These are phyloP conservation scores for Gracilinanus agilis DNA, from an alignment of 2,113 vertebrate genomes.

Conservation along the genomic window DNA sequence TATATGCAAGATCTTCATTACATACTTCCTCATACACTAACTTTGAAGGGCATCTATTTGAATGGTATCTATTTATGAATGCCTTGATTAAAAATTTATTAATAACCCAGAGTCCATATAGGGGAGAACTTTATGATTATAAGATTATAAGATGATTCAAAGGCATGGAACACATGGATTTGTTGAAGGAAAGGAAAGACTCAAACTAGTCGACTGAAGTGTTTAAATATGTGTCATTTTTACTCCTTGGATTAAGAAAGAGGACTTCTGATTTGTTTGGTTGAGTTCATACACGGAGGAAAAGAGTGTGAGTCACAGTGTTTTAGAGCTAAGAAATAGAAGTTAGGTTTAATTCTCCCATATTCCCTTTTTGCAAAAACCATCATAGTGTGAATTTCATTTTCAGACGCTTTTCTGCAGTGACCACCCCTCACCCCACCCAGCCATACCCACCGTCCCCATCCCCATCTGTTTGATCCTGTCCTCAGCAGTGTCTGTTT, in stretches of 20 bases:
- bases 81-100: not conserved
- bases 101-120: not conserved
- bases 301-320: not conserved
- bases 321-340: constrained; percentile 45
- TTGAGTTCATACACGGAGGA: not conserved
- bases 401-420: constrained; percentile 80
- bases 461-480: not conserved
- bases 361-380: constrained; percentile 44
- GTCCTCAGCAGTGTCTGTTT: constrained; percentile 72
- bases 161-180: not conserved
- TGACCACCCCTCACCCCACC: not conserved
- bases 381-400: constrained; percentile 76
- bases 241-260: not conserved
- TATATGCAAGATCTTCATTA: no score
- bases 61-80: no score
- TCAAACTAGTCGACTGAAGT: not conserved
- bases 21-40: no score
- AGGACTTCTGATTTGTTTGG: not conserved
- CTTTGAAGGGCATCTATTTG: no score
- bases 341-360: constrained; percentile 28
- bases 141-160: not conserved
- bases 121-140: not conserved
- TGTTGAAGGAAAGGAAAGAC: not conserved
- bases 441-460: not conserved
- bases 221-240: not conserved